Conservation (phyloP, 2,888 invertebrate species). For the Xestoiulus laeticollis region DNA sequence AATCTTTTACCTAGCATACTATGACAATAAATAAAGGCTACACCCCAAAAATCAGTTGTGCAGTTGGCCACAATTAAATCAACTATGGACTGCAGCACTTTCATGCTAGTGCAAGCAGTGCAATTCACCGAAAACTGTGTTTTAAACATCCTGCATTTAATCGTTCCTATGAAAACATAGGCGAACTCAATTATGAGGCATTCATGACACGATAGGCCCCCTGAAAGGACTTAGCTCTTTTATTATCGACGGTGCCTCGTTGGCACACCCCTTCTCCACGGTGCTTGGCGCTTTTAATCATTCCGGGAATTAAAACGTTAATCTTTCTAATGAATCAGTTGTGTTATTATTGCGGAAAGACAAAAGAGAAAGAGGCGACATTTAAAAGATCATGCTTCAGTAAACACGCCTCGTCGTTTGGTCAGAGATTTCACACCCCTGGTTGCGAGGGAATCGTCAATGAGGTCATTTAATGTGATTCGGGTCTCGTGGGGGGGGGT, state of each 20-base stretch:
- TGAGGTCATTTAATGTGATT: neutral
- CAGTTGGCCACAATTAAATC: no score
- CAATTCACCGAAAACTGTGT: neutral
- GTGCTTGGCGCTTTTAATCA: constrained; percentile 12
- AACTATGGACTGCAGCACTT: neutral
- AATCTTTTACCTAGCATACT: no score
- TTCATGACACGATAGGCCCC: constrained; percentile 5
- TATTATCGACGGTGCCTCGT: neutral
- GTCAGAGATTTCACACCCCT: neutral
- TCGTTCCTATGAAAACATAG: constrained; percentile 8
- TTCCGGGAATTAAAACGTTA: constrained; percentile 5
- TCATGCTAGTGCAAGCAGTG: neutral
- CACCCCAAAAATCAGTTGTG: no score
- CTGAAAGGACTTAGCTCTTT: neutral
- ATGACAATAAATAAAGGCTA: no score
- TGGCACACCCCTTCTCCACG: constrained; percentile 15
- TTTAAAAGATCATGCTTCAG: constrained; percentile 25
- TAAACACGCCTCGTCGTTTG: neutral
- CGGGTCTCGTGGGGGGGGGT: neutral
- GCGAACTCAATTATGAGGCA: constrained; percentile 2
- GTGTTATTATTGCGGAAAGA: constrained; percentile 23
- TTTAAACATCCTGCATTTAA: constrained; percentile 3
- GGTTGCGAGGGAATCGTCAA: neutral
- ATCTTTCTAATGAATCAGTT: constrained; percentile 34
- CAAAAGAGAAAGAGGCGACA: constrained; percentile 12